phyloP scores from a whole-genome alignment of 2,797 vertebrate species.

The Chiroxiphia lanceolata region DNA sequence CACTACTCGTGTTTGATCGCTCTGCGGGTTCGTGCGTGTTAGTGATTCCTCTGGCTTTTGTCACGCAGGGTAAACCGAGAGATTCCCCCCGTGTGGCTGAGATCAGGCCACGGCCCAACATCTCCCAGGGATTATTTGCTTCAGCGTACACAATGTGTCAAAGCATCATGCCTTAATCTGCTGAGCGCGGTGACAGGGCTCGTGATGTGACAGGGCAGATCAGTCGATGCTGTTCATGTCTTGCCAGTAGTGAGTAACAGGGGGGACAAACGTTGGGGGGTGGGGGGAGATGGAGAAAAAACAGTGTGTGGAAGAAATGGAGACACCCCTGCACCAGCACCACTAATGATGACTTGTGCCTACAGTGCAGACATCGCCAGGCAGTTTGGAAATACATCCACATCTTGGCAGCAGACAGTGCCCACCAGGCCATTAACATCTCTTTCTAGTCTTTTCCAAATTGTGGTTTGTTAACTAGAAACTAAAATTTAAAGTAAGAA shows the following conservation, averaged over 20 bases:
- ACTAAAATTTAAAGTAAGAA: background rate
- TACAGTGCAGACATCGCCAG: background rate
- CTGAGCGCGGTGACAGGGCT: background rate
- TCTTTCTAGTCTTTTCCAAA: background rate
- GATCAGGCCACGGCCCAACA: background rate
- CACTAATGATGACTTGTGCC: background rate
- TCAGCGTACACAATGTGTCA: background rate
- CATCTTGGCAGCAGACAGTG: background rate
- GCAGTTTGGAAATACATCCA: background rate
- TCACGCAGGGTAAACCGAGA: background rate
- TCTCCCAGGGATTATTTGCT: background rate
- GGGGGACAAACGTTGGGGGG: background rate
- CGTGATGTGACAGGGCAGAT: background rate
- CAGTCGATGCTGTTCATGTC: background rate
- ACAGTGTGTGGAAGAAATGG: rapidly evolving
- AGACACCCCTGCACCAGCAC: background rate
- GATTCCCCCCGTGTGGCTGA: rapidly evolving
- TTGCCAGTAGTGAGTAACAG: background rate
- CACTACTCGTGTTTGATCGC: rapidly evolving
- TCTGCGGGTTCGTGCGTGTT: background rate
- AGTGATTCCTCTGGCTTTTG: background rate
- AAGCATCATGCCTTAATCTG: background rate
- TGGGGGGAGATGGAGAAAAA: background rate
- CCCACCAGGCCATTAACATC: background rate
- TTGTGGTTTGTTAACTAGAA: background rate